phyloP scores from a whole-genome alignment of 2,113 vertebrate species.

The Ptyas mucosa region DNA sequence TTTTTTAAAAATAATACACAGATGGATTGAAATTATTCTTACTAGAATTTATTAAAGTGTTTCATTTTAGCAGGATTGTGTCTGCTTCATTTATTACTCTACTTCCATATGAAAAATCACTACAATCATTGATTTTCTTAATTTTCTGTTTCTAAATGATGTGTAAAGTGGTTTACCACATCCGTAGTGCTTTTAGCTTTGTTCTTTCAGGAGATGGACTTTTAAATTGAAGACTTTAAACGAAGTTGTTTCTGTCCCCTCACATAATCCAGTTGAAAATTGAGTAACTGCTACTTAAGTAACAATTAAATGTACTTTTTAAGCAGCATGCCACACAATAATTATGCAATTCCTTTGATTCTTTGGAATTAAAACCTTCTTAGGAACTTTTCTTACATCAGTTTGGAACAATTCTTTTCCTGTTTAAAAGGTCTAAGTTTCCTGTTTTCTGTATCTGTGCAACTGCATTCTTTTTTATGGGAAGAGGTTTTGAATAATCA shows the following conservation, averaged over 20 bases:
- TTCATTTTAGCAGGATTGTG: neutral
- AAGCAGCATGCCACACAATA: neutral
- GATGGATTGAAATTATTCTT: neutral
- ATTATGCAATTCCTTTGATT: neutral
- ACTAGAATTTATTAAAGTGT: neutral
- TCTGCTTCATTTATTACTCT: neutral
- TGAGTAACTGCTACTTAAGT: neutral
- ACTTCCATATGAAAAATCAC: neutral
- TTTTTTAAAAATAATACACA: neutral
- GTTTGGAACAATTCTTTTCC: neutral
- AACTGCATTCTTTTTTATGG: neutral
- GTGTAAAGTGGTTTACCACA: neutral
- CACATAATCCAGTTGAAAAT: neutral
- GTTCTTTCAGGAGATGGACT: neutral
- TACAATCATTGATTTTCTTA: neutral
- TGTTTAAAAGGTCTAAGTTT: neutral
- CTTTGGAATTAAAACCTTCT: neutral
- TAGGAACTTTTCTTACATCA: neutral
- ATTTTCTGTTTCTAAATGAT: conserved; percentile 11
- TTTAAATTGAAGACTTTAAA: neutral
- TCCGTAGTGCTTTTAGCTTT: neutral
- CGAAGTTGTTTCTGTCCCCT: neutral
- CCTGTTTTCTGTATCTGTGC: neutral
- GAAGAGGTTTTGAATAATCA: neutral
- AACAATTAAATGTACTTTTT: neutral